phyloP scores from a whole-genome alignment of 1,140 invertebrate species.

The Cryptotermes secundus region DNA sequence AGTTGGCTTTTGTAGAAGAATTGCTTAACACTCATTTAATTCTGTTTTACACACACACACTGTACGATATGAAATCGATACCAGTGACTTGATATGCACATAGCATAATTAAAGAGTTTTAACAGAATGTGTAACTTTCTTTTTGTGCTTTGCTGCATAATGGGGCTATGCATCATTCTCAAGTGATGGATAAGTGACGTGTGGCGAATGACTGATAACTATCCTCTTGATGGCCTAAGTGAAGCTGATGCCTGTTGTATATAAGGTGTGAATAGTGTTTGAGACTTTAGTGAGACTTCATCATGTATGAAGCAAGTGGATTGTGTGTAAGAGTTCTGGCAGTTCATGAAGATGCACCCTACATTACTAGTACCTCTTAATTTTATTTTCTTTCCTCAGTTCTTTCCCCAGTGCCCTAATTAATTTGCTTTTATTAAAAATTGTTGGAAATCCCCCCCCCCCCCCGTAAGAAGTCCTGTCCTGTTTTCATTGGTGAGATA shows the following conservation, averaged over 20 bases:
- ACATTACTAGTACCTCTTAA: background rate
- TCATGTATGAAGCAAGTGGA: background rate
- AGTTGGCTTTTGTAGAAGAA: background rate
- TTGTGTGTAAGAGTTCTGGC: background rate
- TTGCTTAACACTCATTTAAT: background rate
- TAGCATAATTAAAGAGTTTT: background rate
- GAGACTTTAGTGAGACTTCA: too few species aligned
- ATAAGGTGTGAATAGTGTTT: slow-evolving; percentile 3
- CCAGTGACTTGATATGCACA: too few species aligned
- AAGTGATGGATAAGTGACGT: too few species aligned
- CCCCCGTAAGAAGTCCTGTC: too few species aligned
- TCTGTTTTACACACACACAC: background rate
- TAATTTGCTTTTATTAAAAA: too few species aligned
- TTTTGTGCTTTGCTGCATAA: background rate
- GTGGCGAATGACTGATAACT: background rate
- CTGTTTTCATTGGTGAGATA: too few species aligned
- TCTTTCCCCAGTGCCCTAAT: background rate
- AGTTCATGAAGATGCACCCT: too few species aligned
- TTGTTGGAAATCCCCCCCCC: too few species aligned
- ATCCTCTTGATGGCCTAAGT: background rate
- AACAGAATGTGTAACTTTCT: background rate
- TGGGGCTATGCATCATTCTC: background rate
- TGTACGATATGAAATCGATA: too few species aligned
- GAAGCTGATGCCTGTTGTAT: background rate
- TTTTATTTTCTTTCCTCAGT: background rate